Conservation (phyloP, 2,113 vertebrate species). For the Megaceryle maxima region DNA sequence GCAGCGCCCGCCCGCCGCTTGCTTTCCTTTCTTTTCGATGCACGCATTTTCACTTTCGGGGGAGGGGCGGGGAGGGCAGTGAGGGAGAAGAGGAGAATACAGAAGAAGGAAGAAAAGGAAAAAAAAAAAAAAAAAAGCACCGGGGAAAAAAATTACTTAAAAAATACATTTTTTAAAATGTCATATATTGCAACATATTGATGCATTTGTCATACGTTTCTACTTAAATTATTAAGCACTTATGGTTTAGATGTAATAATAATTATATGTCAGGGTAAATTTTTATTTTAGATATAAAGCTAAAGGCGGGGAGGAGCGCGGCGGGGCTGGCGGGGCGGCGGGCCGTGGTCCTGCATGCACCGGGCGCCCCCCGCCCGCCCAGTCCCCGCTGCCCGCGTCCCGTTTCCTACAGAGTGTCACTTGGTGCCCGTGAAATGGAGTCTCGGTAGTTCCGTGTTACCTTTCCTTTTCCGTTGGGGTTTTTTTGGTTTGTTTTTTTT, state of each 20-base stretch:
- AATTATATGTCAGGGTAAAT: constrained; percentile 93
- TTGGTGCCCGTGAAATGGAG: constrained; percentile 92
- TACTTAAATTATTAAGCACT: constrained; percentile 97
- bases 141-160: constrained; percentile 18
- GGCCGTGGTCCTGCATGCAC: constrained; percentile 85
- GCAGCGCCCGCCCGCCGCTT: not conserved
- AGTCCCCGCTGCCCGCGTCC: constrained; percentile 26
- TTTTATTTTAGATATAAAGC: constrained; percentile 94
- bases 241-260: constrained; percentile 86
- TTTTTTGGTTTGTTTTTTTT: not conserved
- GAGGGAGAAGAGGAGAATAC: not conserved
- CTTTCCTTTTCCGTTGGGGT: constrained; percentile 72
- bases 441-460: constrained; percentile 89
- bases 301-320: constrained; percentile 51
- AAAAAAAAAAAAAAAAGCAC: not conserved
- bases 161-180: constrained; percentile 83
- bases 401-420: constrained; percentile 93
- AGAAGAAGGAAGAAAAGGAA: not conserved
- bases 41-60: constrained; percentile 86
- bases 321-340: constrained; percentile 66
- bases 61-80: not conserved
- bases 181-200: constrained; percentile 93
- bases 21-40: constrained; percentile 64
- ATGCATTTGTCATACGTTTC: constrained; percentile 90
- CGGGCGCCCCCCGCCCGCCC: constrained; percentile 58